Evolutionary conservation across 23 tunicate species (phyloP).

Genomic region (Styela clava): DNA sequence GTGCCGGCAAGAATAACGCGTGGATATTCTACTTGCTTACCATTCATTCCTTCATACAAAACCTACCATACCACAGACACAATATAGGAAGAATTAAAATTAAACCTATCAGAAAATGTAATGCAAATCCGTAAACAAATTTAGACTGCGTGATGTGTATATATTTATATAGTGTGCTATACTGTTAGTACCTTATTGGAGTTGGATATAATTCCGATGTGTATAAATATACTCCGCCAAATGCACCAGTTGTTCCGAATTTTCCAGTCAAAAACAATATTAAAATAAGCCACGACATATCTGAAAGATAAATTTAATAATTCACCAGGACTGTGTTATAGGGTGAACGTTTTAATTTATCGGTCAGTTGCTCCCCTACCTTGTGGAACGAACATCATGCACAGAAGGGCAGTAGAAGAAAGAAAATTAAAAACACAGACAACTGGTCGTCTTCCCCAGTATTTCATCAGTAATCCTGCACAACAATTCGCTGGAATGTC

Average conservation of each 20-base stretch:
- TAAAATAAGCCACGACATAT: neutral
- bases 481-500: slow-evolving; percentile 81
- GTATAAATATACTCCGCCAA: slow-evolving; percentile 69
- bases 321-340: no score
- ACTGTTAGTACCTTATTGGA: slow-evolving; percentile 72
- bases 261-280: slow-evolving; percentile 63
- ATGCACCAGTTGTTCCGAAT: slow-evolving; percentile 65
- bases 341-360: no score
- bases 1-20: no score
- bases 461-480: slow-evolving; percentile 26
- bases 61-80: no score
- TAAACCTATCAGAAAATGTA: no score
- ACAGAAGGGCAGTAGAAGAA: slow-evolving; percentile 21
- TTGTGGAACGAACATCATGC: slow-evolving; percentile 45
- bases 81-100: no score
- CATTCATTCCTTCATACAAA: no score
- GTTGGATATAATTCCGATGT: slow-evolving; percentile 87
- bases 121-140: no score
- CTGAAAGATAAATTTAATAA: neutral
- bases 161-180: no score
- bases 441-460: slow-evolving; percentile 34
- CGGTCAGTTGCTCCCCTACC: no score
- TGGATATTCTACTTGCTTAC: no score
- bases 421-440: neutral
- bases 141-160: no score